Conservation (phyloP, 2,113 vertebrate species). For the Heteronetta atricapilla region DNA sequence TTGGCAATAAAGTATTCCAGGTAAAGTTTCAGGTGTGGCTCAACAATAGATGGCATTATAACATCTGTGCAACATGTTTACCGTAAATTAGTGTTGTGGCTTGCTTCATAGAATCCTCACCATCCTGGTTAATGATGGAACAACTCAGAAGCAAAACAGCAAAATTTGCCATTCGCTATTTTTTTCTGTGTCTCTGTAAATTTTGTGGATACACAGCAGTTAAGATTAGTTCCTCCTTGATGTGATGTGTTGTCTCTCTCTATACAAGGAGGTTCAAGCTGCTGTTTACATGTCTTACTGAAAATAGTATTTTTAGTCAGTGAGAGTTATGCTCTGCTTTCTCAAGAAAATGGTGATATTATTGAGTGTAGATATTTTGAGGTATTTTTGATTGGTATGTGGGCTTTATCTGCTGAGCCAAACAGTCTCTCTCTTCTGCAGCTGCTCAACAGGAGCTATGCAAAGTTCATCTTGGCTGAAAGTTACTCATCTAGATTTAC, state of each 20-base stretch:
- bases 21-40: constrained; percentile 67
- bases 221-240: not conserved
- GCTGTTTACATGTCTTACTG: not conserved
- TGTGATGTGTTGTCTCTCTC: not conserved
- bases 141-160: not conserved
- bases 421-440: not conserved
- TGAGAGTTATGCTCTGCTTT: not conserved
- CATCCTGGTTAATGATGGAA: not conserved
- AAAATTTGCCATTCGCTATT: not conserved
- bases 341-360: not conserved
- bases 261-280: not conserved
- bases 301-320: not conserved
- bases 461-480: not conserved
- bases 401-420: not conserved
- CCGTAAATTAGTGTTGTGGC: not conserved
- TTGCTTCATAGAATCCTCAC: not conserved
- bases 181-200: not conserved
- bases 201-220: not conserved
- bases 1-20: constrained; percentile 92
- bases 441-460: not conserved
- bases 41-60: not conserved
- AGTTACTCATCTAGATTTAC: not conserved
- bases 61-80: not conserved
- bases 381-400: not conserved
- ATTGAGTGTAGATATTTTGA: not conserved